Evolutionary conservation across 1,140 invertebrate species (phyloP).

Genomic region (Zaprionus ghesquierei): DNA sequence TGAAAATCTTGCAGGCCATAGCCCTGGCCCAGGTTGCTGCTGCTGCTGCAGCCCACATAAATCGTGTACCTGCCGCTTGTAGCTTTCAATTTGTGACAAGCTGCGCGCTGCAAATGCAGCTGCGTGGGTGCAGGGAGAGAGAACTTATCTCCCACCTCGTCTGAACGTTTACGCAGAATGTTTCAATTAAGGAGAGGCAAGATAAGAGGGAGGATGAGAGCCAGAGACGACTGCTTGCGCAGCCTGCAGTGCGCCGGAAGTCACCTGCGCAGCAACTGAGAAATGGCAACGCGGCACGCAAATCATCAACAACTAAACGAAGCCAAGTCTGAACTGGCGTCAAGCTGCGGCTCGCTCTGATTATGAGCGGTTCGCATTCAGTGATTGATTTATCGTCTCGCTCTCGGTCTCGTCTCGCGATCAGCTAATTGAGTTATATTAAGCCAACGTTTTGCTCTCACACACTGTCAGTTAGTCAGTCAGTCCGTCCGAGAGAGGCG

Average conservation of each 20-base stretch:
- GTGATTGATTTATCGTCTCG: conserved; percentile 71
- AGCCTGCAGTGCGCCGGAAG: conserved; percentile 54
- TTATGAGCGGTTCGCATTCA: conserved; percentile 31
- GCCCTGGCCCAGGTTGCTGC: conserved; percentile 15
- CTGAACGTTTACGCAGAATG: conserved; percentile 78
- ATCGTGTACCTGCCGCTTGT: conserved; percentile 79
- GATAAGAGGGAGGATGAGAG: neutral
- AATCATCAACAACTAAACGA: conserved; percentile 63
- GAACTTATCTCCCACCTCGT: conserved; percentile 38
- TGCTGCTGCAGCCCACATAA: conserved; percentile 65
- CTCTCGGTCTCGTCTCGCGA: too few relatives aligned
- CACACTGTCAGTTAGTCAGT: conserved; percentile 65
- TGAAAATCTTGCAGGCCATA: conserved; percentile 27
- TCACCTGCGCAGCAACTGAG: conserved; percentile 62
- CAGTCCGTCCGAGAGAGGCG: too few relatives aligned
- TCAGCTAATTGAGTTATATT: conserved; percentile 75
- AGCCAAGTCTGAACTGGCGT: neutral
- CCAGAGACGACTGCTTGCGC: neutral
- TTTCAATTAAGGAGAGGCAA: conserved; percentile 59
- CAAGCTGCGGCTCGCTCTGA: conserved; percentile 52
- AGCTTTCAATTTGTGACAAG: conserved; percentile 79
- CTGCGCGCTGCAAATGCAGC: conserved; percentile 41
- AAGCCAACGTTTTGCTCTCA: conserved; percentile 39
- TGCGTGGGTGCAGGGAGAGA: conserved; percentile 55
- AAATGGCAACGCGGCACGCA: conserved; percentile 73